Evolutionary conservation across 2,797 vertebrate species (phyloP).

Genomic region (Xenops minutus): DNA sequence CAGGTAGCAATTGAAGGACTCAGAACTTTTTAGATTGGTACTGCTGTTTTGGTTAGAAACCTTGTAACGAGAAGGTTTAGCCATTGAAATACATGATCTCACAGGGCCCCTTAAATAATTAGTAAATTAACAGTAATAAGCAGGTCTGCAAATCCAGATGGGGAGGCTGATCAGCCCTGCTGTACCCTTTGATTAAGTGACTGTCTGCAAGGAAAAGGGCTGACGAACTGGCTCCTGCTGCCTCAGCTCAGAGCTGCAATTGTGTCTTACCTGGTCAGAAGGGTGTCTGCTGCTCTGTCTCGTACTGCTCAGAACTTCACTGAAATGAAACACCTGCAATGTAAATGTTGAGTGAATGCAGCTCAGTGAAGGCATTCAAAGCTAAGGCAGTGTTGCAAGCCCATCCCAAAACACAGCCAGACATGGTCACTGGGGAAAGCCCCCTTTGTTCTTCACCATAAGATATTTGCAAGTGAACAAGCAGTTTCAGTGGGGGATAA

Average conservation of each 20-base stretch:
- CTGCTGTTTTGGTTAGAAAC: neutral
- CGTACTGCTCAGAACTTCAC: neutral
- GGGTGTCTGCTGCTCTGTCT: conserved; percentile 14
- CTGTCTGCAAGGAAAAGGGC: neutral
- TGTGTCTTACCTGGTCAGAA: neutral
- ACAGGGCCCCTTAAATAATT: neutral
- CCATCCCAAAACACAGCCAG: neutral
- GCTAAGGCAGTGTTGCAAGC: neutral
- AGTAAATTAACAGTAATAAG: neutral
- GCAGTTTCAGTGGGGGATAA: neutral
- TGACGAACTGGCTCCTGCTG: neutral
- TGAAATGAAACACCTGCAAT: conserved; percentile 68
- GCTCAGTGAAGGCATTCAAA: neutral
- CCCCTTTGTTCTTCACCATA: neutral
- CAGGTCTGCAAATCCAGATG: neutral
- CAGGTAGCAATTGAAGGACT: neutral
- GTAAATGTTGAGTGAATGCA: neutral
- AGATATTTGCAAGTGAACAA: neutral
- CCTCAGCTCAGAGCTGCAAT: neutral
- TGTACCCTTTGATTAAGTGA: neutral
- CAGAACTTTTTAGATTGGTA: neutral
- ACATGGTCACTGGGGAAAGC: neutral
- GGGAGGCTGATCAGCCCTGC: neutral
- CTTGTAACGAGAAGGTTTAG: neutral
- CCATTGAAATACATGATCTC: neutral